Base-by-base conservation (phyloP, 2,797 vertebrate species). In the Botia kubotai region DNA sequence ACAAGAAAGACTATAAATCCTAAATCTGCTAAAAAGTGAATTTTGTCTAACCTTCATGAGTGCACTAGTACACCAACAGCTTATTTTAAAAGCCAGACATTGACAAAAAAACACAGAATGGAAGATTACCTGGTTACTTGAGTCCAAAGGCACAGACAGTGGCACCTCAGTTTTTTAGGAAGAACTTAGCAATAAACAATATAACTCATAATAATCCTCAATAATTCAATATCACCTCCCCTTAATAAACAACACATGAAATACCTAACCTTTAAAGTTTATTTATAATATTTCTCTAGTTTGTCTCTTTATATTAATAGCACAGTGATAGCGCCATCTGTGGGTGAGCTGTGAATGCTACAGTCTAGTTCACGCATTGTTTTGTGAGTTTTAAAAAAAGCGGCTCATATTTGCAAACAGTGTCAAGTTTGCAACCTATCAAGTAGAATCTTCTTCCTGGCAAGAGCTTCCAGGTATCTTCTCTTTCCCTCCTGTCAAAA, bases 131-230 rank as follows among this genome's bases (percentile, higher is more conserved):
- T 98, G 96, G 90, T 98, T 99, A 87, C 92, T 96, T 81, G 95
- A 95, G 82, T 98, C 95, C 96, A 96, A 98, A 79, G 96, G 96
- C 5, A 98, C 96, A 0, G 97, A 98, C 57, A 97, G 89, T 0
- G 97, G 97, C 63, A 95, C 93, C 82, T 97, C 96, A 0, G 92
- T 88, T 78, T 60, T n/a, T 33, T 50, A 13, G 13, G 14, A 33
- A 17, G 39, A 72, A 67, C 0, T 50, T 4, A 57, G n/a, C 3
- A 50, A 48, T n/a, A 52, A 60, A 62, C 13, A 63, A 50, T 33
- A 75, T 43, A 16, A 21, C 21, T 62, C 8, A 65, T 29, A 29
- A 75, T 29, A 33, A 29, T 29, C 2, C 4, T 29, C 4, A 29
- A 29, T 29, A 29, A 29, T 29, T 2, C 29, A 29, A 29, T 29